phyloP scores from a whole-genome alignment of 2,797 vertebrate genomes.

The Syncerus caffer region DNA sequence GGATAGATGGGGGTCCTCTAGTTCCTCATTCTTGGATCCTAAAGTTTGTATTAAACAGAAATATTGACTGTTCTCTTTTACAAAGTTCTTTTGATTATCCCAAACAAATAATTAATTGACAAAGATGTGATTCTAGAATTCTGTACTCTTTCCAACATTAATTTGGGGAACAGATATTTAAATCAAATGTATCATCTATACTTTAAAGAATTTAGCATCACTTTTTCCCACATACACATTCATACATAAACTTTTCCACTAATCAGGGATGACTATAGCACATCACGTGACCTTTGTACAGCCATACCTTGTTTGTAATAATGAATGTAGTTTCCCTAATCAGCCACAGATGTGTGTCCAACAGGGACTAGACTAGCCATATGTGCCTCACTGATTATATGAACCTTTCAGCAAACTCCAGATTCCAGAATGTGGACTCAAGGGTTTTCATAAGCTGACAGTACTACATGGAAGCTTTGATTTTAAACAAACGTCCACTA shows the following conservation, averaged over 20 bases:
- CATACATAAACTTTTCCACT: background rate
- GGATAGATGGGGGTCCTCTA: background rate
- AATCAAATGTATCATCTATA: constrained; percentile 20
- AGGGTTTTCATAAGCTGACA: background rate
- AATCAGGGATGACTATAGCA: background rate
- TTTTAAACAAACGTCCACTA: constrained; percentile 41
- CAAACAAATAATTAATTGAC: background rate
- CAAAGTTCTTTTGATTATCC: background rate
- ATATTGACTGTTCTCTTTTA: background rate
- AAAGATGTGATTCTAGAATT: background rate
- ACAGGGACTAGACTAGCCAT: background rate
- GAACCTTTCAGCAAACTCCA: background rate
- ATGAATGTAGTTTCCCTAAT: background rate
- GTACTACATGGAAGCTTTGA: background rate
- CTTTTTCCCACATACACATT: background rate
- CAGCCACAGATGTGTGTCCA: background rate
- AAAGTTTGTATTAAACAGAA: constrained; percentile 1
- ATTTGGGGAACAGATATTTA: background rate
- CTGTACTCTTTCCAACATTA: background rate
- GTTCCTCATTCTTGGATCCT: background rate
- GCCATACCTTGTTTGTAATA: background rate
- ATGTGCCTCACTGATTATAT: background rate
- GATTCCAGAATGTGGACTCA: background rate
- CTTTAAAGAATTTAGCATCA: constrained; percentile 49
- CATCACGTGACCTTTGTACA: constrained; percentile 19